A percentile compares a stretch with the other conserved stretches of the same genome.
phyloP scores from a whole-genome alignment of 2,888 invertebrate genomes.

The Lithophane socia region DNA sequence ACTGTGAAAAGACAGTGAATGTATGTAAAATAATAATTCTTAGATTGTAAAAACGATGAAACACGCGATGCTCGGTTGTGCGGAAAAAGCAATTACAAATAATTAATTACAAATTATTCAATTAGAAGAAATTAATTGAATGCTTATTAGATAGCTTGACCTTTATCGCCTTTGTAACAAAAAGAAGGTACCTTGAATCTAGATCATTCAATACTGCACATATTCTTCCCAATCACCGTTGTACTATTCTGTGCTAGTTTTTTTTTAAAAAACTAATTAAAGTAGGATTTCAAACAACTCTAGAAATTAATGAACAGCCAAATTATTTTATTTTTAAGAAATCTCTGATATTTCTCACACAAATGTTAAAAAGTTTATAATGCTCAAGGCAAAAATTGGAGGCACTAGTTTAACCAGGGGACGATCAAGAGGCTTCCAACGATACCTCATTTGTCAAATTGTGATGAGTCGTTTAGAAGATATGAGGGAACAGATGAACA shows the following conservation, averaged over 20 bases:
- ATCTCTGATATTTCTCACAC: background rate
- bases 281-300: background rate
- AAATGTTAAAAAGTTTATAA: background rate
- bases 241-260: no score
- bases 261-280: no score
- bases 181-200: background rate
- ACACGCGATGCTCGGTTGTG: conserved; percentile 31
- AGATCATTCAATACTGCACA: background rate
- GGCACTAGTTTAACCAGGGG: no score
- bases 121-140: conserved; percentile 11
- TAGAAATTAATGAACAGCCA: background rate
- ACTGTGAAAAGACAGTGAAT: background rate
- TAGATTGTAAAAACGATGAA: background rate
- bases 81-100: conserved; percentile 28
- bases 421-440: no score
- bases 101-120: conserved; percentile 28
- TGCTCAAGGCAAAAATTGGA: background rate
- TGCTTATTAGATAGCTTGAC: conserved; percentile 13
- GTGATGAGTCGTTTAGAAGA: no score
- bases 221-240: background rate
- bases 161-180: background rate
- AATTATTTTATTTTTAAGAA: background rate
- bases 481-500: no score
- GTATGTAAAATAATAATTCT: background rate
- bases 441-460: no score